Conservation (phyloP, 2,113 vertebrate genomes). For the Rhadina sibilatrix region DNA sequence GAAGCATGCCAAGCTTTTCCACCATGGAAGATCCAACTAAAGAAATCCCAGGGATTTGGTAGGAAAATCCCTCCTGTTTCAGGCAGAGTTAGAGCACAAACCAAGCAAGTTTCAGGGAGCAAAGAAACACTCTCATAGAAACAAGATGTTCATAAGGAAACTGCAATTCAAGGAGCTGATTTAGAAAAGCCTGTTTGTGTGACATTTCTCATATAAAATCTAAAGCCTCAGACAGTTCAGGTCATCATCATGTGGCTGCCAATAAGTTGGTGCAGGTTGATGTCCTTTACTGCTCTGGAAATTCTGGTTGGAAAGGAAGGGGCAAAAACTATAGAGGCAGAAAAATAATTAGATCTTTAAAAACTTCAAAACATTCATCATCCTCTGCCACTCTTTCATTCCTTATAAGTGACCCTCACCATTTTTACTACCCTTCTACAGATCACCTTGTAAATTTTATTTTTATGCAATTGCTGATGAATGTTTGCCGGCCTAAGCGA, state of each 20-base stretch:
- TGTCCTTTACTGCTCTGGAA: not conserved
- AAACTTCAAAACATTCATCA: not conserved
- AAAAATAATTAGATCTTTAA: not conserved
- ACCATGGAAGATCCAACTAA: not conserved
- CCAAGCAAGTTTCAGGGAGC: not conserved
- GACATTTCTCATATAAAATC: not conserved
- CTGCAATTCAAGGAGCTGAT: not conserved
- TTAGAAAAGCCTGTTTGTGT: not conserved
- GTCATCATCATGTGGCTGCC: not conserved
- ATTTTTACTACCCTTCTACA: not conserved
- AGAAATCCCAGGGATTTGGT: not conserved
- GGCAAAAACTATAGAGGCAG: not conserved
- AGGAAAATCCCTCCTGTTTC: not conserved
- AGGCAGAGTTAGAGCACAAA: not conserved
- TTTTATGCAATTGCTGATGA: not conserved
- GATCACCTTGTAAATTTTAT: constrained; percentile 9
- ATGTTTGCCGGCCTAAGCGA: constrained; percentile 12
- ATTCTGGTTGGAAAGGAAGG: not conserved
- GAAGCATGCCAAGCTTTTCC: not conserved
- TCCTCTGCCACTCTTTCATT: not conserved
- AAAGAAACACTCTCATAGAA: not conserved
- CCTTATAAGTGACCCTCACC: not conserved
- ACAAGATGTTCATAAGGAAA: not conserved
- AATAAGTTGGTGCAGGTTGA: not conserved
- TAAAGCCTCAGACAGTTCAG: not conserved